Base-by-base conservation (phyloP, 2,888 invertebrate genomes). In the Amiota communis region DNA sequence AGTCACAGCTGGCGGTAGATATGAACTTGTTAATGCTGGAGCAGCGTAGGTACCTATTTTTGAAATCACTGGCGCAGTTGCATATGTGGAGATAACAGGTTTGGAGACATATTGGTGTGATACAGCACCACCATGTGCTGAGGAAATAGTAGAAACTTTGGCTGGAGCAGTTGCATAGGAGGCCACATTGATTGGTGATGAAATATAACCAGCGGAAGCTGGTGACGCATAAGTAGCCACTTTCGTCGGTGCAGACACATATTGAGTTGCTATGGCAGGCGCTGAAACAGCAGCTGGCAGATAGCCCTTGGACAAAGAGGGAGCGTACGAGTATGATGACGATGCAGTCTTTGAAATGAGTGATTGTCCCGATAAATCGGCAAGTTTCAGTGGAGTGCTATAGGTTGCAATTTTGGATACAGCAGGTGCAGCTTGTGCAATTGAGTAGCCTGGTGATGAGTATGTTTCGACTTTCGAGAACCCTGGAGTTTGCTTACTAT, bases 401-500 rank as follows among this genome's bases (percentile, higher is more conserved):
- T 86, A 87, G 8, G 85, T 81, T 46, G 90, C 78, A 47, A 90
- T 82, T 69, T 87, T 87, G 17, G 85, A 71, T 51, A 79, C 59
- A 4, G 74, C 77, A 0, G 87, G 79, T 1, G 72, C 63, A 1
- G 82, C 56, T 47, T 81, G 78, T 0, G 80, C 70, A 57, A 80
- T 86, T 47, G 79, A 81, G 56, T 82, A 85, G 46, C 80, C 83
- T 1, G 85, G 81, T 6, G 87, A 82, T 36, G 83, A 79, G 59
- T 83, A 86, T 0, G 86, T 82, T n/a, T 82, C 79, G 71, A 85
- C 77, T 73, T 86, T 88, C 3, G 86, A 79, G 56, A 81, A 79
- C 11, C 79, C 81, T 13, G 85, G 86, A 1, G 82, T 80, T 3
- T 84, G 79, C 73, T 88, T 84, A 74, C 90, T 90, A 23, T 91